These are phyloP conservation scores for Drosophila sucinea DNA, from an alignment of 1,140 invertebrate species.

Conservation along the genomic window DNA sequence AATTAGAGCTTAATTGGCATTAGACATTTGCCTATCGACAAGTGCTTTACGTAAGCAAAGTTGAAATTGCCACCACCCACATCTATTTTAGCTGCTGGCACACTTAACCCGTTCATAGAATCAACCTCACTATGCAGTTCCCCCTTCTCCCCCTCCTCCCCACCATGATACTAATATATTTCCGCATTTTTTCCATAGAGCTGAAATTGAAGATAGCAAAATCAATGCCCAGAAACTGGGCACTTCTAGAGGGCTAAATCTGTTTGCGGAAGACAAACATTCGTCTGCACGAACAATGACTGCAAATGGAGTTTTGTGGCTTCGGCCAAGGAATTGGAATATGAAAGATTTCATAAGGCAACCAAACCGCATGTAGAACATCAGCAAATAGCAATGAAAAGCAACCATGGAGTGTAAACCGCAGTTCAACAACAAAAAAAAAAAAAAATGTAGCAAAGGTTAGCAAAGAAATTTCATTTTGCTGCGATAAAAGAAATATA, in stretches of 20 bases:
- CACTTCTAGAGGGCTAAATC: slow-evolving; percentile 33
- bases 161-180: slow-evolving; percentile 27
- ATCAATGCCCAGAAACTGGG: slow-evolving; percentile 18
- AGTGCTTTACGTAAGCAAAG: slow-evolving; percentile 37
- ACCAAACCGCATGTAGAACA: slow-evolving; percentile 31
- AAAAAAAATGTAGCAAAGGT: not conserved
- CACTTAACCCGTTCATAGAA: slow-evolving; percentile 42
- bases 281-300: not conserved
- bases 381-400: slow-evolving; percentile 16
- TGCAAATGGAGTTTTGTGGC: slow-evolving; percentile 45
- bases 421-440: slow-evolving; percentile 5
- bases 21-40: slow-evolving; percentile 38
- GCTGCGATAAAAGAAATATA: not conserved
- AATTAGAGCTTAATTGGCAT: slow-evolving; percentile 61
- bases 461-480: not conserved
- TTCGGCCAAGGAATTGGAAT: slow-evolving; percentile 20
- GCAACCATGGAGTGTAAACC: slow-evolving; percentile 1
- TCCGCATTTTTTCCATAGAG: slow-evolving; percentile 36
- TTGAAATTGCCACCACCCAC: slow-evolving; percentile 26
- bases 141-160: not conserved
- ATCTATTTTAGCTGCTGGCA: slow-evolving; percentile 31
- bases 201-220: slow-evolving; percentile 25
- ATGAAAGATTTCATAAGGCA: slow-evolving; percentile 30
- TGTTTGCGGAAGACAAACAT: slow-evolving; percentile 56
- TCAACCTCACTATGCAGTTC: slow-evolving; percentile 3